Conservation (phyloP, 2,113 vertebrate genomes). For the Gadus macrocephalus region DNA sequence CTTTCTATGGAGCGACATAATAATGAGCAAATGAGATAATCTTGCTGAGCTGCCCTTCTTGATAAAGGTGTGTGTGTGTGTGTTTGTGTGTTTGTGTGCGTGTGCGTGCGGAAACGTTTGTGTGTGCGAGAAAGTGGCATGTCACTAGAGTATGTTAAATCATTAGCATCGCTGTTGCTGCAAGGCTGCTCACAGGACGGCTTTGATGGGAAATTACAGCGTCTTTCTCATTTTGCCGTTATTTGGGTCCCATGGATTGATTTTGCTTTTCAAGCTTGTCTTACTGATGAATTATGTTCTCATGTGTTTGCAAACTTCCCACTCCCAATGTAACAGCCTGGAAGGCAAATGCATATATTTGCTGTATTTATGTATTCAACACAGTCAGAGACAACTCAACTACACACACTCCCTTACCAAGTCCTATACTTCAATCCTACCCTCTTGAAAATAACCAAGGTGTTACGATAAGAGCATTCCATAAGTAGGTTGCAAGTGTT, state of each 20-base stretch:
- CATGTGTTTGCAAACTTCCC: too few species aligned
- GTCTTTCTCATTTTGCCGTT: too few species aligned
- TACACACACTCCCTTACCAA: too few species aligned
- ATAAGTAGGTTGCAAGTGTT: too few species aligned
- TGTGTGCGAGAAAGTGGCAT: conserved; percentile 29
- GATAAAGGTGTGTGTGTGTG: conserved; percentile 25
- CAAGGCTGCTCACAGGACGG: conserved; percentile 5
- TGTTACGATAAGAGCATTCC: too few species aligned
- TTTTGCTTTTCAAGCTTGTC: not conserved
- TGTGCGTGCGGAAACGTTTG: conserved; percentile 48
- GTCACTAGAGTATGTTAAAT: conserved; percentile 6
- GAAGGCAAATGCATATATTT: too few species aligned
- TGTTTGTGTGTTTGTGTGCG: conserved; percentile 36
- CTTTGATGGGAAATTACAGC: conserved; percentile 7
- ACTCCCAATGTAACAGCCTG: too few species aligned
- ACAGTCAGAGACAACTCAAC: too few species aligned
- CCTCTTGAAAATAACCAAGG: too few species aligned
- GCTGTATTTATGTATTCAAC: too few species aligned
- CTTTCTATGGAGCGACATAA: conserved; percentile 26
- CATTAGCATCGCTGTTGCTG: not conserved
- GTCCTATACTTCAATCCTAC: too few species aligned
- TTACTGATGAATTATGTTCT: too few species aligned
- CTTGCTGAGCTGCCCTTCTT: conserved; percentile 51
- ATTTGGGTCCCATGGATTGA: not conserved
- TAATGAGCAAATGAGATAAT: conserved; percentile 53